Evolutionary conservation across 1,140 invertebrate genomes (phyloP).

Genomic region (Cyclina sinensis): DNA sequence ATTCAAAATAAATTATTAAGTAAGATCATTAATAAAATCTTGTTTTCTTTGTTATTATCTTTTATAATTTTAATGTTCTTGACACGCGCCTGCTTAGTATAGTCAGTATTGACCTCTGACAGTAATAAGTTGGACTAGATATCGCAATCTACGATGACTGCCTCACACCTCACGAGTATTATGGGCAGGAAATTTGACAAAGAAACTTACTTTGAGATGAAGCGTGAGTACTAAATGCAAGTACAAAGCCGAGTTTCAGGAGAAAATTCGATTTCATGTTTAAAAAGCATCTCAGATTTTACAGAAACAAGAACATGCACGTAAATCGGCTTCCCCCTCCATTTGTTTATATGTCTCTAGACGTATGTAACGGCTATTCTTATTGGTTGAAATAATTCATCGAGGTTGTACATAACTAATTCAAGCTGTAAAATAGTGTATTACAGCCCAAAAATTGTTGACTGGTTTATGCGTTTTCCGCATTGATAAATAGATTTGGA

Average conservation of each 20-base stretch:
- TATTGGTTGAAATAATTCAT: slow-evolving; percentile 44
- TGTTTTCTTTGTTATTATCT: no score
- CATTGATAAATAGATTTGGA: no score
- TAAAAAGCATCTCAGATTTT: not conserved
- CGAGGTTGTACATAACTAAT: no score
- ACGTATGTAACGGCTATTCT: slow-evolving; percentile 21
- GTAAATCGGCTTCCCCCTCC: slow-evolving; percentile 9
- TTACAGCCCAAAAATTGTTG: no score
- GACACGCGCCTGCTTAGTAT: no score
- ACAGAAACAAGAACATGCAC: slow-evolving; percentile 20
- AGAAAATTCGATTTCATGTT: not conserved
- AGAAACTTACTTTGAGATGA: not conserved
- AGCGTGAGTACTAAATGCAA: not conserved
- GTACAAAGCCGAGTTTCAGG: not conserved
- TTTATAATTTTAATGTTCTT: no score
- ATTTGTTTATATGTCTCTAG: slow-evolving; percentile 64
- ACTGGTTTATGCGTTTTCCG: no score
- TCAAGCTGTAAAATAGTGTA: no score
- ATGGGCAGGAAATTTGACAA: no score
- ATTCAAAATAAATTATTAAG: no score
- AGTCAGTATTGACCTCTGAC: no score
- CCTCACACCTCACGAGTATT: not conserved
- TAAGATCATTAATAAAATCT: no score
- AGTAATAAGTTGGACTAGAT: not conserved
- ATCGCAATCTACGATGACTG: not conserved